Evolutionary conservation across 2,797 vertebrate species (phyloP).

Genomic region (Hippopotamyrus pictus): DNA sequence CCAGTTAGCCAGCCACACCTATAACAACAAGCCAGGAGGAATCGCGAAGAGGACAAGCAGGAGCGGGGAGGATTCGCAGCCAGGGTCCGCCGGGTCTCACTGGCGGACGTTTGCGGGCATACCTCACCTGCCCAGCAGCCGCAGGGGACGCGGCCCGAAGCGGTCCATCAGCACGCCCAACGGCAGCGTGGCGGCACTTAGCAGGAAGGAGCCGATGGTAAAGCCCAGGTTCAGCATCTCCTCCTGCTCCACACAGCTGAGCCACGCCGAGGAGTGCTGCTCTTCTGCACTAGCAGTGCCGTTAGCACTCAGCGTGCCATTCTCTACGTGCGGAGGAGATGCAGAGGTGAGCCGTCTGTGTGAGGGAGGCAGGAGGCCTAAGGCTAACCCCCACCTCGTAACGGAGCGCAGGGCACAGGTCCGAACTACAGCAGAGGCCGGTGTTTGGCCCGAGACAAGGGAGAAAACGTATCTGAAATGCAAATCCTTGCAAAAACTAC

Average conservation of each 20-base stretch:
- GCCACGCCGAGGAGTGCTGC: constrained; percentile 33
- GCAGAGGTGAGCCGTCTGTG: no score
- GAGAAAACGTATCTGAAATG: background rate
- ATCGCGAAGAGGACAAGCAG: background rate
- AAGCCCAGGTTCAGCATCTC: constrained; percentile 77
- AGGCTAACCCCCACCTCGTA: background rate
- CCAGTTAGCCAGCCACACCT: background rate
- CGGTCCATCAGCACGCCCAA: constrained; percentile 65
- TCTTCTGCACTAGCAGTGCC: constrained; percentile 27
- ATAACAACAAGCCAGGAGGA: background rate
- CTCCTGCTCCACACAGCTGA: constrained; percentile 71
- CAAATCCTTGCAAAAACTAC: background rate
- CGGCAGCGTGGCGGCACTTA: constrained; percentile 74
- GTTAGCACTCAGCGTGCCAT: constrained; percentile 34
- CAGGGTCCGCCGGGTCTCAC: background rate
- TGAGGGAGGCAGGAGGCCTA: background rate
- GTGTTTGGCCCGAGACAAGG: background rate
- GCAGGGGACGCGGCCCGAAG: constrained; percentile 70
- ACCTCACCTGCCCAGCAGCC: constrained; percentile 73
- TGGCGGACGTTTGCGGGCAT: no score
- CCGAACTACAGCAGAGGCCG: background rate
- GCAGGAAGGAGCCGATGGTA: constrained; percentile 77
- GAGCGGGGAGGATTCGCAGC: background rate
- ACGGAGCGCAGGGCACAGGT: background rate
- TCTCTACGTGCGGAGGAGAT: constrained; percentile 38